A percentile compares a stretch with the other conserved stretches of the same genome.
These are phyloP conservation scores for Hemitrygon akajei DNA, from an alignment of 2,797 vertebrate species.

Conservation along the genomic window DNA sequence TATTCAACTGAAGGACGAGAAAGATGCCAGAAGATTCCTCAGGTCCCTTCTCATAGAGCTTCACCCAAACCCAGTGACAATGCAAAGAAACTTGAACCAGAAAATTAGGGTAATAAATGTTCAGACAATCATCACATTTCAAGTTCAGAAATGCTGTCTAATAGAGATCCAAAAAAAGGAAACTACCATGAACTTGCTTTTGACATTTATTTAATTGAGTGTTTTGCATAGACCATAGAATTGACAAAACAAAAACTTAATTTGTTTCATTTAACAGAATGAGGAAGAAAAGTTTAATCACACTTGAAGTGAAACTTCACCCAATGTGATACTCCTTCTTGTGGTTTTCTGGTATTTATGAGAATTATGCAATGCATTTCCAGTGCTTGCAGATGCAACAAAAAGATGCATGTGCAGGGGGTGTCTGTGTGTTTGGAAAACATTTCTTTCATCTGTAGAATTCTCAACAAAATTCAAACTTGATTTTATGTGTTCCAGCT, in stretches of 20 bases:
- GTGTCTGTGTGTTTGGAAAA: not conserved
- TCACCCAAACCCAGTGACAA: not conserved
- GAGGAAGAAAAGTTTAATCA: conserved; percentile 23
- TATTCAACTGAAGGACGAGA: not conserved
- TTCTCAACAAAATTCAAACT: not conserved
- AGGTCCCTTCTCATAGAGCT: too few species aligned
- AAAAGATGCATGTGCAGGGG: not conserved
- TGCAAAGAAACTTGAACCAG: not conserved
- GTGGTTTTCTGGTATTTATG: not conserved
- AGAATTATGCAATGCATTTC: conserved; percentile 14
- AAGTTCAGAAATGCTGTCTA: not conserved
- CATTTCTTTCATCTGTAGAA: not conserved
- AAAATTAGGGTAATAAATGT: not conserved
- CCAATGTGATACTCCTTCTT: not conserved
- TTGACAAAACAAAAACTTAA: not conserved
- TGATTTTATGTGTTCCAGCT: not conserved
- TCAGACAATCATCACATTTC: not conserved
- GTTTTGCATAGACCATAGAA: not conserved
- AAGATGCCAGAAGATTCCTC: not conserved
- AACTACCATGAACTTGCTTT: not conserved
- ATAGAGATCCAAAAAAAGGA: not conserved
- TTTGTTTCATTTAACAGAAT: conserved; percentile 36
- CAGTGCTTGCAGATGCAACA: not conserved
- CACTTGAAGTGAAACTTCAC: conserved; percentile 26
- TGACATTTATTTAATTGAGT: not conserved